Evolutionary conservation across 2,113 vertebrate species (phyloP).

Genomic region (Pelusios castaneus): DNA sequence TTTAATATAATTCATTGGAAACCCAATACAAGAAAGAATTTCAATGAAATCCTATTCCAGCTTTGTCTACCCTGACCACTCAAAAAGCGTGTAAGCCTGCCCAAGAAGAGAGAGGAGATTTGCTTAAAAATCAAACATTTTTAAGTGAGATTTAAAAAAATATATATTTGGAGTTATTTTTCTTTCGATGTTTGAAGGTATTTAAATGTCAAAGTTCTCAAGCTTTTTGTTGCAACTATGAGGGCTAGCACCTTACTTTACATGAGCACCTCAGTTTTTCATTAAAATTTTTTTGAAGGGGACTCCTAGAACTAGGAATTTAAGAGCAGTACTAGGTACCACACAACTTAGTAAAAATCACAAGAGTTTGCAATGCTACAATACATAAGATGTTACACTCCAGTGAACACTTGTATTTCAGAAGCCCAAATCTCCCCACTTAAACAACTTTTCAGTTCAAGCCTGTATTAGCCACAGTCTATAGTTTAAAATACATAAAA

Average conservation of each 20-base stretch:
- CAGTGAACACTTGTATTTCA: background rate
- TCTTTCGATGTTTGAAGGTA: no score
- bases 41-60: background rate
- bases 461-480: background rate
- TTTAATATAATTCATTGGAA: background rate
- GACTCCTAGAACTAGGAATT: background rate
- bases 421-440: background rate
- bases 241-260: background rate
- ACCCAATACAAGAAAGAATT: background rate
- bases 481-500: background rate
- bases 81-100: background rate
- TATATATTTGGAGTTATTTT: no score
- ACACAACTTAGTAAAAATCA: background rate
- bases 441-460: background rate
- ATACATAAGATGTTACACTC: background rate
- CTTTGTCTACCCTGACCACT: background rate
- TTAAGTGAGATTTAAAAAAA: no score
- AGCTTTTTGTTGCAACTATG: background rate
- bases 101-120: no score
- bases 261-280: background rate
- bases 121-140: no score
- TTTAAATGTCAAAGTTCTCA: background rate
- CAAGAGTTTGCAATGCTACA: background rate
- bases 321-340: background rate
- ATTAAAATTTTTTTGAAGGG: background rate